Base-by-base conservation (phyloP, 2,113 vertebrate genomes). In the Amblyopsis rosae region DNA sequence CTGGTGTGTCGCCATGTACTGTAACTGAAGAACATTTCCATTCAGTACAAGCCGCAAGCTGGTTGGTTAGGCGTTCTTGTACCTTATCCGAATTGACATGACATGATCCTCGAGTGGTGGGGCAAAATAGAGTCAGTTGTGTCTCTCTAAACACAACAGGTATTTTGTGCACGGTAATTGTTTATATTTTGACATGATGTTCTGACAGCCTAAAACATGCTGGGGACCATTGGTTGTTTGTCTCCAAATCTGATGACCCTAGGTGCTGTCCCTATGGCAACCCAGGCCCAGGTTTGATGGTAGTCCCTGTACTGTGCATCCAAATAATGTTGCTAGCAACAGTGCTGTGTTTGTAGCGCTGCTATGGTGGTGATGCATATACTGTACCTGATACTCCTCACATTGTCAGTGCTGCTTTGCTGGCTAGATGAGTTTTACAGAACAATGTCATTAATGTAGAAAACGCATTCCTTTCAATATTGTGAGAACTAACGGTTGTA, bases 401-500 rank as follows among this genome's bases (percentile, higher is more conserved):
- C 35, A 35, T 48, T 65, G 4, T 63, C 41, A 10, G 17, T 73
- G 53, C 48, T 65, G 50, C 62, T 58, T 75, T 71, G 59, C 63
- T 78, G 74, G 68, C 47, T 69, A 75, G 46, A 56, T 33, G 11
- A 69, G 59, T 11, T 50, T 16, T 47, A 12, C 26, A 63, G 67
- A 74, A 63, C 51, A 48, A 62, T 54, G 35, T 41, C 33, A 58
- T 57, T 49, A 17, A 59, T 66, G 66, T 62, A 26, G 10, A 48
- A n/a, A 12, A 11, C 15, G 62, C 51, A 59, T 57, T 65, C 16
- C 70, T 70, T 10, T 19, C 17, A 61, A 53, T 59, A 45, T 73
- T 77, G 70, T 68, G 76, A 64, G 32, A 16, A 53, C 9, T 60
- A 63, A 53, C 64, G 15, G 41, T 68, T 69, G 67, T 75, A 35